Conservation (phyloP, 2,113 vertebrate species). For the Chiloscyllium plagiosum region DNA sequence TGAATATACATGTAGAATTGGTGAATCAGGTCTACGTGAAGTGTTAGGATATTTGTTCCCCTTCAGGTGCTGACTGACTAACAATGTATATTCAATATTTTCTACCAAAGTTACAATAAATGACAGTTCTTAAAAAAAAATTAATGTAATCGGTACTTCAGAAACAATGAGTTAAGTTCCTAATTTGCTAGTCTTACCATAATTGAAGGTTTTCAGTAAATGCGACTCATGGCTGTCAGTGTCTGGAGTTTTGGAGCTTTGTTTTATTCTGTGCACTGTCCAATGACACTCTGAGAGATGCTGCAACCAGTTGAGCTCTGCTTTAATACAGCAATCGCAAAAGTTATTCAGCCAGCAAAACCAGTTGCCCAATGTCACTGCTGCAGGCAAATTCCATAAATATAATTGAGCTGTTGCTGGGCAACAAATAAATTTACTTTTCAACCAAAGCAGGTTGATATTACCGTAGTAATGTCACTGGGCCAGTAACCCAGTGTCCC, state of each 20-base stretch:
- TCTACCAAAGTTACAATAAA: not conserved
- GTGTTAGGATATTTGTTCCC: too few relatives aligned
- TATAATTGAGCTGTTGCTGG: not conserved
- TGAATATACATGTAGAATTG: not conserved
- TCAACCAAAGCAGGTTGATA: too few relatives aligned
- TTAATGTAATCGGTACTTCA: too few relatives aligned
- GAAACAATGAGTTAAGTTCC: not conserved
- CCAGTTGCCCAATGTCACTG: not conserved
- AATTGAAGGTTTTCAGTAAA: not conserved
- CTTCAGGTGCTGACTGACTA: not conserved
- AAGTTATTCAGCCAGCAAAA: conserved; percentile 22
- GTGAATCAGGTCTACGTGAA: not conserved
- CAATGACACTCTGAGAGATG: not conserved
- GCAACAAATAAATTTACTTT: not conserved
- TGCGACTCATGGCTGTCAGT: not conserved
- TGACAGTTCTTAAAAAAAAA: not conserved
- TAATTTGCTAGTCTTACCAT: not conserved
- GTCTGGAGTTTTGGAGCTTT: not conserved
- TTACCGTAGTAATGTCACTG: too few relatives aligned
- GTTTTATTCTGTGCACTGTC: not conserved
- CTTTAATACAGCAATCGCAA: not conserved
- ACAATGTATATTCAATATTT: not conserved
- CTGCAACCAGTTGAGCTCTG: not conserved
- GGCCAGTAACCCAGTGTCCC: too few relatives aligned
- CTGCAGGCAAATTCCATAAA: not conserved